Base-by-base conservation (phyloP, 2,113 vertebrate species). In the Orthonyx spaldingii region DNA sequence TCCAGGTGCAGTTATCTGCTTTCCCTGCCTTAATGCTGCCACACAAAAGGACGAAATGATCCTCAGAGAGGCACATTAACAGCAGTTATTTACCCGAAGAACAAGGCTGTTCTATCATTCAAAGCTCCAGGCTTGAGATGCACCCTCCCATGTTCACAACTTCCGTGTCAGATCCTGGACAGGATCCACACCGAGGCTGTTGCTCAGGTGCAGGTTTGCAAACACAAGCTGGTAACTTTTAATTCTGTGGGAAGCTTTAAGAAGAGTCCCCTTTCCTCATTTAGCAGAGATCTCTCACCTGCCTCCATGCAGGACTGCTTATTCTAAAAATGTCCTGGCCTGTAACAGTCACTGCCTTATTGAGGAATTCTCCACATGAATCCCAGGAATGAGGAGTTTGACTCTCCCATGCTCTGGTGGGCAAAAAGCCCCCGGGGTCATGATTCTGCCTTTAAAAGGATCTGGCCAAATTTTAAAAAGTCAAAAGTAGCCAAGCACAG, bases 81-180 rank as follows among this genome's bases (percentile, higher is more conserved):
- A 5, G 79, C 30, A 86, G 60, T 37, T 60, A 63, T 49, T 78
- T 65, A 64, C 77, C 28, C 64, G 56, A 59, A 60, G 52, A 53
- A 70, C 70, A 4, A 74, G 55, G 35, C 55, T 63, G 49, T 30
- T 82, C 19, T 41, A 4, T 41, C 0, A 20, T 14, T 49, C 47
- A 72, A 33, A 81, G 42, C n/a, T 65, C 53, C 61, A 61, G 46
- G 56, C 24, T 79, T 56, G 47, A 70, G 53, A 11, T 78, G 70
- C 60, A 59, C 5, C 39, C 46, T 92, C 56, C 76, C 41, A 27
- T 1, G 0, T 15, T 23, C 17, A 8, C 53, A 11, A 7, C 13
- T 83, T 55, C 61, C 42, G 6, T 0, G 4, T n/a, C 0, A 0
- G 60, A 64, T 50, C 35, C 60, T 41, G 39, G 60, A 50, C 50